These are phyloP conservation scores for Cossypha dichroa DNA, from an alignment of 2,797 vertebrate species.

Conservation along the genomic window DNA sequence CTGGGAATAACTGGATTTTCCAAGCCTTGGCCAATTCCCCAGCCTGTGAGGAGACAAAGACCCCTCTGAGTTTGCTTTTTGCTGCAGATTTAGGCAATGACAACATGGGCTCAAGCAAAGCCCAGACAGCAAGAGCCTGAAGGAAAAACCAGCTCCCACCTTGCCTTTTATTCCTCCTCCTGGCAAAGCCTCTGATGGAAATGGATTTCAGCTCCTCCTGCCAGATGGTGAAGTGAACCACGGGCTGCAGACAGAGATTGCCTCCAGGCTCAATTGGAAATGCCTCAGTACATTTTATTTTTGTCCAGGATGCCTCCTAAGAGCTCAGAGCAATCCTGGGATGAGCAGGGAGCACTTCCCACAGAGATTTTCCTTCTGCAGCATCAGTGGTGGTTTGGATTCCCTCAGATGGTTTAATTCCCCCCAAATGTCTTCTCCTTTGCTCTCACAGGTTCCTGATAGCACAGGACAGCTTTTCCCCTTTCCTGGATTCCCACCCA, in stretches of 20 bases:
- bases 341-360: background rate
- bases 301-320: background rate
- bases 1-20: background rate
- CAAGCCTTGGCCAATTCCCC: background rate
- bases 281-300: conserved; percentile 55
- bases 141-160: conserved; percentile 29
- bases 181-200: conserved; percentile 49
- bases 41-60: background rate
- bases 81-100: background rate
- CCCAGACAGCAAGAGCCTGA: background rate
- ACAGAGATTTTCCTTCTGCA: background rate
- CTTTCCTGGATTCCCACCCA: background rate
- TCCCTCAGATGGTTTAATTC: background rate
- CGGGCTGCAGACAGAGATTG: conserved; percentile 36
- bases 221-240: conserved; percentile 56
- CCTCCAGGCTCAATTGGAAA: conserved; percentile 54
- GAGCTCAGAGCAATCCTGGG: background rate
- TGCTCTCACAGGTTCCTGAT: background rate
- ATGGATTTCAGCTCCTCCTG: conserved; percentile 54
- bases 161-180: background rate
- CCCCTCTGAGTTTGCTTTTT: background rate
- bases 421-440: background rate
- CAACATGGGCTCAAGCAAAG: background rate
- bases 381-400: background rate
- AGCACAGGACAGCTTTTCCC: background rate